Base-by-base conservation (phyloP, 1,140 invertebrate species). In the Caenorhabditis latens region DNA sequence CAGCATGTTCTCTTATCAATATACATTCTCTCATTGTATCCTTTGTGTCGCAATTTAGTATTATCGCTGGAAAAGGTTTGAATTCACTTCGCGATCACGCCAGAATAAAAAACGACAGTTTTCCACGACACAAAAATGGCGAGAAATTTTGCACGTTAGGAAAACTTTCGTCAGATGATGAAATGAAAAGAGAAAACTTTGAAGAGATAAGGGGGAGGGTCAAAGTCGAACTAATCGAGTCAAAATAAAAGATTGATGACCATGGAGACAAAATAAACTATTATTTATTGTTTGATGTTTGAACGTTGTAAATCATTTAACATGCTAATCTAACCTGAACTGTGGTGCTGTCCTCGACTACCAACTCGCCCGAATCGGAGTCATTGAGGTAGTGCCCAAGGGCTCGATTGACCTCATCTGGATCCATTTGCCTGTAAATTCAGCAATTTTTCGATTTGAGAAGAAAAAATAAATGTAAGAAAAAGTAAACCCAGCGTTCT, bases 381-480 rank as follows among this genome's bases (percentile, higher is more conserved):
- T 85, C 84, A 75, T 85, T 85, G 46, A 85, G 67, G 58, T 71
- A 53, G 46, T 85, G 84, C 48, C 63, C 63, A 58, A 85, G 84
- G 24, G 84, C 84, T 79, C 50, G 63, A 67, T 53, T 85, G 24
- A 85, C 50, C 46, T 85, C 84, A 14, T 71, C 71, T 79, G 71
- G 63, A 57, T 85, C 46, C 84, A 85, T 85, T 65, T 79, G 11
- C 71, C 71, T 79, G 71, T 32, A 79, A 79, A 19, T 11, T 79
- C 4, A 53, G 19, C 4, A 24, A 24, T 21, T 13, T 8, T 1
- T 21, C 8, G 9, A 32, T 32, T 32, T 32, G 32, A 32, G 2
- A 32, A 32, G 32, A 32, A 32, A 32, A 32, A 32, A 32, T 0
- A 32, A 32, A 32, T 32, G 32, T 32, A 32, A 32, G 32, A 32